These are phyloP conservation scores for Piezodorus guildinii DNA, from an alignment of 1,140 invertebrate species.

Conservation along the genomic window DNA sequence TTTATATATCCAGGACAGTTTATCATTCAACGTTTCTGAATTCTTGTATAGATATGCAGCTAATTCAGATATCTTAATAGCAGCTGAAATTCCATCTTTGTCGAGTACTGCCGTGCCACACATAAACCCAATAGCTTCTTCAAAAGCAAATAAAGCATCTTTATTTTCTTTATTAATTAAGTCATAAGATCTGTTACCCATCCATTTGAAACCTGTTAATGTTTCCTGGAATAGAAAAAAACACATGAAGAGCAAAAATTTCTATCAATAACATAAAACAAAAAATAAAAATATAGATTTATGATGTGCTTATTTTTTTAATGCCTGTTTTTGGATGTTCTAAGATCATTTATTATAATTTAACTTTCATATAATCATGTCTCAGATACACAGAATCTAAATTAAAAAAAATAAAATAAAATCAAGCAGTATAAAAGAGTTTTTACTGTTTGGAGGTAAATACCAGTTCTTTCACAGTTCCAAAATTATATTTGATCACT, in stretches of 20 bases:
- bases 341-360: too few species aligned
- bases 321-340: too few species aligned
- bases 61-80: slow-evolving; percentile 65
- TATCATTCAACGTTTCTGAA: slow-evolving; percentile 53
- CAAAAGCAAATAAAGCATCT: slow-evolving; percentile 84
- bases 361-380: too few species aligned
- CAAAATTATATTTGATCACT: too few species aligned
- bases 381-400: too few species aligned
- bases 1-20: slow-evolving; percentile 68
- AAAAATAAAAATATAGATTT: too few species aligned
- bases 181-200: slow-evolving; percentile 82
- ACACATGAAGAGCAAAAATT: background rate
- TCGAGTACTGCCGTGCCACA: slow-evolving; percentile 74
- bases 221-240: slow-evolving; percentile 58
- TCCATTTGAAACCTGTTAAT: slow-evolving; percentile 99
- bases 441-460: too few species aligned
- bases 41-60: slow-evolving; percentile 51
- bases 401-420: too few species aligned
- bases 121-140: slow-evolving; percentile 95
- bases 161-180: slow-evolving; percentile 51
- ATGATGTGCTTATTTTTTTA: too few species aligned
- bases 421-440: too few species aligned
- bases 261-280: too few species aligned
- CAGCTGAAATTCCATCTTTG: slow-evolving; percentile 91
- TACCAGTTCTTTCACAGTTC: too few species aligned